Conservation (phyloP, 2,888 invertebrate species). For the Netelia melanura region DNA sequence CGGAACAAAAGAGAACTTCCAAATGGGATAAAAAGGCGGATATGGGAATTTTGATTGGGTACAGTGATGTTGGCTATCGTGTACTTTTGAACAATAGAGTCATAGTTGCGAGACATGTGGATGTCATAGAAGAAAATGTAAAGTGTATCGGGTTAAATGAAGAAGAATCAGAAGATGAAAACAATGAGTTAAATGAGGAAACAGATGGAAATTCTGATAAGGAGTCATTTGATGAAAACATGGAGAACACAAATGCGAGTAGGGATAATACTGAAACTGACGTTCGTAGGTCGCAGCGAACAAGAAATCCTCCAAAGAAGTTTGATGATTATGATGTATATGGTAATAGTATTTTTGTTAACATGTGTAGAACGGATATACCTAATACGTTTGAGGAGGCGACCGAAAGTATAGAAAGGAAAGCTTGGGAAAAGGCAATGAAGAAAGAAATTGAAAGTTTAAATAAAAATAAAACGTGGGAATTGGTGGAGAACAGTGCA, state of each 20-base stretch:
- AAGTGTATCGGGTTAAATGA: slow-evolving; percentile 14
- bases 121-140: slow-evolving; percentile 10
- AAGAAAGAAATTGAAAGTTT: slow-evolving; percentile 15
- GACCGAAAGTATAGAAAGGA: too few species aligned
- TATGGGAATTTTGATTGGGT: slow-evolving; percentile 37
- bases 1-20: slow-evolving; percentile 52
- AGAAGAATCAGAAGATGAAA: background rate
- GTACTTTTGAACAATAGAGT: slow-evolving; percentile 20
- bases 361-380: too few species aligned
- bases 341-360: slow-evolving; percentile 26
- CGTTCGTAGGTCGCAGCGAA: slow-evolving; percentile 10
- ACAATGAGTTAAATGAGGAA: background rate
- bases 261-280: background rate
- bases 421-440: background rate
- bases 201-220: background rate
- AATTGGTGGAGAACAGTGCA: slow-evolving; percentile 3
- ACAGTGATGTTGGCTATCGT: slow-evolving; percentile 23
- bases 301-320: slow-evolving; percentile 40
- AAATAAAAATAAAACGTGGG: slow-evolving; percentile 25
- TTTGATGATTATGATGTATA: background rate
- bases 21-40: slow-evolving; percentile 61
- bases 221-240: slow-evolving; percentile 3
- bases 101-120: slow-evolving; percentile 28
- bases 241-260: background rate
- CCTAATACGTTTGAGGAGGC: too few species aligned